These are phyloP conservation scores for Passer montanus DNA, from an alignment of 2,113 vertebrate species.

Conservation along the genomic window DNA sequence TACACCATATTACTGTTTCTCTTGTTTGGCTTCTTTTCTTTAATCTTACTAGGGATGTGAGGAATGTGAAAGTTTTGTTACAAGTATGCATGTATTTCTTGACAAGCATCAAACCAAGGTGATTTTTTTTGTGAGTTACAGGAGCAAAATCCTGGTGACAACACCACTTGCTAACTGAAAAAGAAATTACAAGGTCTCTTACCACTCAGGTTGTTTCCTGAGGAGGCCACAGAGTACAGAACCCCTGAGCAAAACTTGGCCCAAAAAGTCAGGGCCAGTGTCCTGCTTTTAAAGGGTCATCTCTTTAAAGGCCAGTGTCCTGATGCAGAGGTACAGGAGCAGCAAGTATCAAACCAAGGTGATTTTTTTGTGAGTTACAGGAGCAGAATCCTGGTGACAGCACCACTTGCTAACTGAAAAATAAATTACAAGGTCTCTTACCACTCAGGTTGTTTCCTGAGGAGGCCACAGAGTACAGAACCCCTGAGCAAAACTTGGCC, in stretches of 20 bases:
- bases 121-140: background rate
- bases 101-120: background rate
- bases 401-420: background rate
- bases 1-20: background rate
- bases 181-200: background rate
- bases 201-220: background rate
- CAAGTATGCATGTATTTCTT: background rate
- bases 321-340: background rate
- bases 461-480: background rate
- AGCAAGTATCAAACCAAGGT: background rate
- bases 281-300: background rate
- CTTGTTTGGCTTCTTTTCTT: background rate
- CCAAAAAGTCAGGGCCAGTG: background rate
- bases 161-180: background rate
- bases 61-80: background rate
- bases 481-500: background rate
- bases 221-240: background rate
- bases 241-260: background rate
- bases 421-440: background rate
- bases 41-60: background rate
- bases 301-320: background rate
- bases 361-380: background rate
- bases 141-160: background rate
- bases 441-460: background rate
- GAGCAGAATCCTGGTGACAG: background rate